phyloP scores from a whole-genome alignment of 2,888 invertebrate genomes.

The Bugulina stolonifera region DNA sequence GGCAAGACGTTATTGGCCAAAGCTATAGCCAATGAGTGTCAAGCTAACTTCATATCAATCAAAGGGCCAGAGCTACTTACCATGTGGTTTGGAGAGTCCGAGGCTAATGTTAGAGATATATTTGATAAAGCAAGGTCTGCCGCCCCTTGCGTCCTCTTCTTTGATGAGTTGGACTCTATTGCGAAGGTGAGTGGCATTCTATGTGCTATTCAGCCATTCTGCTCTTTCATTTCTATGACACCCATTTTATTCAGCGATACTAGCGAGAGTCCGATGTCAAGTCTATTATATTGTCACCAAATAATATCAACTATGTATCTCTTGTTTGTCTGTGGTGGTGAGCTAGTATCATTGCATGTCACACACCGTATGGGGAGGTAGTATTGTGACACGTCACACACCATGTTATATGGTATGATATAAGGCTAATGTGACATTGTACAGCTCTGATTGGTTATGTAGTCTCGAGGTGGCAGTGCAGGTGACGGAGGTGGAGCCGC shows the following conservation, averaged over 20 bases:
- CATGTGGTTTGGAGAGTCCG: conserved; percentile 99
- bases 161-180: conserved; percentile 98
- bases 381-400: no score
- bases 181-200: conserved; percentile 69
- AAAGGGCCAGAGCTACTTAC: conserved; percentile 94
- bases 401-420: no score
- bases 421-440: no score
- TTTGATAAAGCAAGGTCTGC: conserved; percentile 99
- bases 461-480: conserved; percentile 86
- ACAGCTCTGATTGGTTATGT: not conserved
- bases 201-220: no score
- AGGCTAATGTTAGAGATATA: conserved; percentile 97
- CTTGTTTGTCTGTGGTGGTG: no score
- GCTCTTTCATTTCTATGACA: no score
- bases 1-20: conserved; percentile 68
- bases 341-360: no score
- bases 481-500: conserved; percentile 98
- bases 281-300: no score
- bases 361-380: no score
- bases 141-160: conserved; percentile 97
- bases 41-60: conserved; percentile 98
- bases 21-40: conserved; percentile 99
- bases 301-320: no score
- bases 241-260: no score
- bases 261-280: no score